A percentile compares a stretch with the other conserved stretches of the same genome.
phyloP scores from a whole-genome alignment of 2,113 vertebrate species.

The Thomomys bottae region DNA sequence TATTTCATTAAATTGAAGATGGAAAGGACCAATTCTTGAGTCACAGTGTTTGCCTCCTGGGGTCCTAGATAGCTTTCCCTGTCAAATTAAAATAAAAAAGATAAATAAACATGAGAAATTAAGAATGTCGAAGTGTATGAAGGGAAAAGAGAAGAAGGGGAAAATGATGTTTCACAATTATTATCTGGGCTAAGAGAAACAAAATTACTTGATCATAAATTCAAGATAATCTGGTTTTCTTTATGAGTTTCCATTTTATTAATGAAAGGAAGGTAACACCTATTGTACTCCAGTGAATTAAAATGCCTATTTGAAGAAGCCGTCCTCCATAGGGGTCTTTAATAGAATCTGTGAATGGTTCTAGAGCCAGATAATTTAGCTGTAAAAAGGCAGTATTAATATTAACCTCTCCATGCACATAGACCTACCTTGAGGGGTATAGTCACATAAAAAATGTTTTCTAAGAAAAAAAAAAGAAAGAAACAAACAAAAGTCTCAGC shows the following conservation, averaged over 20 bases:
- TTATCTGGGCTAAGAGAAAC: conserved; percentile 88
- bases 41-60: conserved; percentile 87
- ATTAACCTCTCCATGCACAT: conserved; percentile 85
- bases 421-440: conserved; percentile 81
- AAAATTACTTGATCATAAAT: conserved; percentile 91
- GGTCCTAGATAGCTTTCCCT: conserved; percentile 88
- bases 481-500: conserved; percentile 40
- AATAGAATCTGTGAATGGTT: conserved; percentile 89
- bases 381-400: conserved; percentile 88
- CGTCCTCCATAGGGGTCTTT: conserved; percentile 89
- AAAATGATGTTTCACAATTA: conserved; percentile 88
- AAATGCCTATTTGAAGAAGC: conserved; percentile 89
- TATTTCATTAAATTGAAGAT: conserved; percentile 88
- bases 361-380: conserved; percentile 88
- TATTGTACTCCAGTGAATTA: conserved; percentile 90
- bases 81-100: conserved; percentile 89
- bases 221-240: conserved; percentile 91
- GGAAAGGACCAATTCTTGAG: conserved; percentile 86
- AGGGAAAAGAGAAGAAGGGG: conserved; percentile 82
- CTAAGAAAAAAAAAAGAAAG: conserved; percentile 60
- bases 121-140: conserved; percentile 85
- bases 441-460: conserved; percentile 59
- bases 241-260: conserved; percentile 91
- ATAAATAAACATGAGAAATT: conserved; percentile 92
- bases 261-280: conserved; percentile 90